Base-by-base conservation (phyloP, 2,888 invertebrate species). In the Xestia ashworthii region DNA sequence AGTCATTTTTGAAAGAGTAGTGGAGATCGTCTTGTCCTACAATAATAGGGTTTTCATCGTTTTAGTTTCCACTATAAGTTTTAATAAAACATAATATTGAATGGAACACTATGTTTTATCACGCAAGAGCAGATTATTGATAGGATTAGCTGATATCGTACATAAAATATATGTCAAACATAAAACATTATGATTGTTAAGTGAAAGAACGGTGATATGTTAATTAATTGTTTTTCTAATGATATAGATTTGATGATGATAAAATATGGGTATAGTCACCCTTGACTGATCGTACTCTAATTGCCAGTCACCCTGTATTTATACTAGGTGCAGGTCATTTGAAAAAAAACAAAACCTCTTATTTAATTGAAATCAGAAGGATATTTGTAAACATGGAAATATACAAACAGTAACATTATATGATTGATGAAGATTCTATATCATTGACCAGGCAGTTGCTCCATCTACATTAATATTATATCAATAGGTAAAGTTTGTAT, bases 81-180 rank as follows among this genome's bases (percentile, higher is more conserved):
- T 32, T 12, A 44, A 25, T 38, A 38, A 38, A 46, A 60, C 22
- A 48, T 41, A 22, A 38, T 22, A 74, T 82, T 44, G 44, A 66
- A 66, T 60, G 4, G 8, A 12, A n/a, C 80, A 70, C n/a, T 66
- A 3, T 69, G n/a, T 79, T 41, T 60, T 83, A 84, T 84, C 84
- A 50, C 46, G 67, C 50, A 50, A 71, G 62, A 71, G 64, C 62
- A 71, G 55, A 79, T 81, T 79, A 48, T 25, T n/a, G 22, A 70
- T 55, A 62, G 55, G 62, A 58, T 72, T 65, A 80, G 4, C 22
- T 58, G 73, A 84, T 84, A 80, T 72, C 58, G 12, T 25, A 44
- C 60, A n/a, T 58, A 53, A 70, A 69, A 79, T 71, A 70, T 70
- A 71, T 80, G 80, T 80, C 53, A 48, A 70, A 79, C 66, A 82